Percentiles rank a stretch among this genome's conserved stretches.
Conservation (phyloP, 2,113 vertebrate species). For the Callorhinus ursinus region DNA sequence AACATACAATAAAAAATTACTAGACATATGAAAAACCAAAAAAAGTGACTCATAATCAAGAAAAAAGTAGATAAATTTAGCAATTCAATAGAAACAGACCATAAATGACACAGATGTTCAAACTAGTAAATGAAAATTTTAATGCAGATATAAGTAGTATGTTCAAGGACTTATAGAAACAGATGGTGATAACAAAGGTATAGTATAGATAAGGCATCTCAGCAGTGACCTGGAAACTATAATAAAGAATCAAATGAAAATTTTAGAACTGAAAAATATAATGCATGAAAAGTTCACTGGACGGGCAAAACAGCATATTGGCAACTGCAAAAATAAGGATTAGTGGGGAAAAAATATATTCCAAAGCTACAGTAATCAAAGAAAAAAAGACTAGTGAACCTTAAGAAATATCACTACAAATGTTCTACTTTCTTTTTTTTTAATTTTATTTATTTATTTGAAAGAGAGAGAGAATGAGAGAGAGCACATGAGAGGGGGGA, state of each 20-base stretch:
- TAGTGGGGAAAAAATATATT: not conserved
- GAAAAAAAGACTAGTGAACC: not conserved
- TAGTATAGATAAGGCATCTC: not conserved
- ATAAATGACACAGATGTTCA: not conserved
- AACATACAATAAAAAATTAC: not conserved
- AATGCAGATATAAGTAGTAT: not conserved
- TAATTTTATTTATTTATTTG: too few relatives aligned
- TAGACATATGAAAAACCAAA: not conserved
- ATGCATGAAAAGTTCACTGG: not conserved
- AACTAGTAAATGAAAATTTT: not conserved
- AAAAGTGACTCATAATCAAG: not conserved
- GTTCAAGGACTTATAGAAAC: not conserved
- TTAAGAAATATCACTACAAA: conserved; percentile 7
- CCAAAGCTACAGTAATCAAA: not conserved
- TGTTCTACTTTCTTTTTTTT: not conserved
- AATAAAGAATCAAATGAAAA: not conserved
- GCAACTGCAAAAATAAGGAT: not conserved
- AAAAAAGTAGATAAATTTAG: not conserved
- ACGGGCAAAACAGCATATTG: not conserved
- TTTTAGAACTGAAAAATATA: not conserved
- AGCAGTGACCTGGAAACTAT: not conserved
- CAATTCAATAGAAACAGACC: not conserved
- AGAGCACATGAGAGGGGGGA: too few relatives aligned
- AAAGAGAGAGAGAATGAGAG: too few relatives aligned
- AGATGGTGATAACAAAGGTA: not conserved